These are phyloP conservation scores for Hoplostethus atlanticus DNA, from an alignment of 2,797 vertebrate species.

Conservation along the genomic window DNA sequence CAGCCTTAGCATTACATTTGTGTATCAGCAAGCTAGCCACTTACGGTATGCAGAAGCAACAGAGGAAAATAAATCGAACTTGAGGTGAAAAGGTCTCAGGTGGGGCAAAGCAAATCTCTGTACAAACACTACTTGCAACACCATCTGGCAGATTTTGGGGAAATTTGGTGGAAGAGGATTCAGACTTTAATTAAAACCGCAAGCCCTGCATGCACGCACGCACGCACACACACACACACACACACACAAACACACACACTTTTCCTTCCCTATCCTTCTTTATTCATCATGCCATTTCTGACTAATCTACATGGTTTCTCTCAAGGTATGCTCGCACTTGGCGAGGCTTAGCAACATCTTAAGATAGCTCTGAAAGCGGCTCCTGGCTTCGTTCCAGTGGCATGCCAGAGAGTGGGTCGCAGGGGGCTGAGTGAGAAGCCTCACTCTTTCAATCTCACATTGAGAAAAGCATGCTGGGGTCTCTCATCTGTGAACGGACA, in stretches of 20 bases:
- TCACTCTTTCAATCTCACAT: slow-evolving; percentile 55
- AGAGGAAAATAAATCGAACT: slow-evolving; percentile 17
- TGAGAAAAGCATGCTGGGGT: slow-evolving; percentile 65
- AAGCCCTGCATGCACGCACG: neutral
- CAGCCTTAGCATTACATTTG: neutral
- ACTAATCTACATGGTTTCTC: slow-evolving; percentile 48
- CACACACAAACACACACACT: neutral
- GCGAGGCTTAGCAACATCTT: slow-evolving; percentile 63
- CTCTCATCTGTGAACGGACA: slow-evolving; percentile 80
- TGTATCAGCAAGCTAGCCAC: slow-evolving; percentile 20
- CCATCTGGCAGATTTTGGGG: slow-evolving; percentile 30
- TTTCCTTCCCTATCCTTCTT: neutral
- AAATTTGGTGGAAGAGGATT: slow-evolving; percentile 14
- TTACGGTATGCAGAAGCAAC: slow-evolving; percentile 15
- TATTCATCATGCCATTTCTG: slow-evolving; percentile 27
- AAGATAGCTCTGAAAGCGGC: slow-evolving; percentile 59
- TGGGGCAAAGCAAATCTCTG: slow-evolving; percentile 17
- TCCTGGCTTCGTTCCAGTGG: slow-evolving; percentile 68
- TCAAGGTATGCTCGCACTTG: slow-evolving; percentile 53
- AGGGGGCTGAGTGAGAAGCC: slow-evolving; percentile 34
- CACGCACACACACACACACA: neutral
- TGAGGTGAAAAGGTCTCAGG: slow-evolving; percentile 12
- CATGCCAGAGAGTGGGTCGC: slow-evolving; percentile 40
- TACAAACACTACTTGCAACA: slow-evolving; percentile 20
- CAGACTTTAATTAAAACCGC: slow-evolving; percentile 35